Base-by-base conservation (phyloP, 2,888 invertebrate genomes). In the Drosophila monieri region DNA sequence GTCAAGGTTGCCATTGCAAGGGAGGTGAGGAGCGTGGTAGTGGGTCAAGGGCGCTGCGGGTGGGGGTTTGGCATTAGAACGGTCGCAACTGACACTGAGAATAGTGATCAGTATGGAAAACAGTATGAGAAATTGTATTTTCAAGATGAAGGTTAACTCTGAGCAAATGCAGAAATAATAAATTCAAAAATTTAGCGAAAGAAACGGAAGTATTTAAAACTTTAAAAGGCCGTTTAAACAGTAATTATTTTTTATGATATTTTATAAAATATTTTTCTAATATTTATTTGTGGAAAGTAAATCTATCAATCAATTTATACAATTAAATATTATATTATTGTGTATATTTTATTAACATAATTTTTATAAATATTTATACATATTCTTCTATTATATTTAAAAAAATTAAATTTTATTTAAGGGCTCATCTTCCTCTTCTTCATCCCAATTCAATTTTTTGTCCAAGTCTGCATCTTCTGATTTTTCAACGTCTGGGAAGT, bases 31-130 rank as follows among this genome's bases (percentile, higher is more conserved):
- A n/a, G 23, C 43, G 27, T 18, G 23, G 44, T 54, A 74, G 46
- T 74, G 30, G 65, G 79, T 51, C 69, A 73, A 81, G 77, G 75
- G 75, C 52, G 46, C 6, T 27, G 14, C 49, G 39, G 53, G 62
- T 52, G 32, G 67, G 67, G 61, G 12, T 10, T 55, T 6, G 49
- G 43, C 35, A 27, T 47, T 69, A 61, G 69, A 69, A 55, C 35
- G 35, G 35, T 35, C 35, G n/a, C 35, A 35, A 21, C 46, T 55
- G 65, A 61, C 46, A 79, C 47, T 46, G 43, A 43, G 60, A 6
- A 44, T 46, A 4, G 9, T 39, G 18, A 6, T 41, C 30, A 47
- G 39, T 43, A 32, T 51, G 23, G n/a, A 37, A 43, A 21, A 43
- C 2, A 18, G 18, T 43, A 8, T 10, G 18, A 9, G 10, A 21